These are phyloP conservation scores for Parazoanthus swiftii DNA, from an alignment of 92 coral and sea anemone genomes.

Conservation along the genomic window DNA sequence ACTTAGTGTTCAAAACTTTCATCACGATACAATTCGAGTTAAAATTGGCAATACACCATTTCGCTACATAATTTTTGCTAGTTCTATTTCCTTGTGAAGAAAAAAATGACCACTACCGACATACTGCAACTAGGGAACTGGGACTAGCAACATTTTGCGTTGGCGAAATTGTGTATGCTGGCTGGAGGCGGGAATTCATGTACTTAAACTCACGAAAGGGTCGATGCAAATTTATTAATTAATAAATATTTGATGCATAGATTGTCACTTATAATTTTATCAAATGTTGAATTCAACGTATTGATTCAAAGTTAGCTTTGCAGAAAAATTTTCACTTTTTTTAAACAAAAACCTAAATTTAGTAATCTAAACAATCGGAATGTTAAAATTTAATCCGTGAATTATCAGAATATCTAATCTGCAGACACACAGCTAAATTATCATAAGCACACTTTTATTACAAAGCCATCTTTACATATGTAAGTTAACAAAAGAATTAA, in stretches of 20 bases:
- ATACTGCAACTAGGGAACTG: neutral
- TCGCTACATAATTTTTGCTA: too few species aligned
- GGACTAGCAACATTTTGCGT: neutral
- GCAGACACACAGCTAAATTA: neutral
- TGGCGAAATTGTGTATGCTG: neutral
- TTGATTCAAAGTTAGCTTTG: neutral
- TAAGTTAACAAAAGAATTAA: neutral
- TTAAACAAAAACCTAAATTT: neutral
- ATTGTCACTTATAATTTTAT: neutral
- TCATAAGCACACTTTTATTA: neutral
- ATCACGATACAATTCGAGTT: too few species aligned
- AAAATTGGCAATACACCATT: too few species aligned
- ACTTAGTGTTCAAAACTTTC: too few species aligned
- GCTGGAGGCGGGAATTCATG: neutral
- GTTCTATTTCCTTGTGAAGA: too few species aligned
- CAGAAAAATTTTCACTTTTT: neutral
- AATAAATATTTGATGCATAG: neutral
- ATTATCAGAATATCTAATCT: constrained; percentile 7
- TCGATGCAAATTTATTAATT: neutral
- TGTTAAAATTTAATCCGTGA: neutral
- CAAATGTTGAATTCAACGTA: neutral
- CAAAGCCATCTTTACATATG: neutral
- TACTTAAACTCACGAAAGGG: neutral
- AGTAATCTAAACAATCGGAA: neutral
- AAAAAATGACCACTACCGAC: too few species aligned